A percentile compares a stretch with the other conserved stretches of the same genome.
These are phyloP conservation scores for Scaptomyza graminum DNA, from an alignment of 1,140 invertebrate genomes.

Conservation along the genomic window DNA sequence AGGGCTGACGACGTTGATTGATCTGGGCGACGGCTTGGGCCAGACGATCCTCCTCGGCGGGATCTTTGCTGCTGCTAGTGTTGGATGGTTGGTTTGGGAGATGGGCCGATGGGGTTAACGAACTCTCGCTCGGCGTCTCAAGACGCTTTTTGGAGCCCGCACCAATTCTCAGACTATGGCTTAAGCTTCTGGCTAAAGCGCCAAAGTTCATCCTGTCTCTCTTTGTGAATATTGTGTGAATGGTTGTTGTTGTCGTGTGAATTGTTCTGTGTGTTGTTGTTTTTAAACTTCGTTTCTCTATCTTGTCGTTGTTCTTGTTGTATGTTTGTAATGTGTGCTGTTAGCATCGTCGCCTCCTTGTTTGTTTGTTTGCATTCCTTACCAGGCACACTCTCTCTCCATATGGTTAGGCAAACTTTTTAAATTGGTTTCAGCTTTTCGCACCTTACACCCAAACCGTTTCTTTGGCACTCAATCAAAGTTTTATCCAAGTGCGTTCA, in stretches of 20 bases:
- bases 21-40: slow-evolving; percentile 12
- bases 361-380: slow-evolving; percentile 17
- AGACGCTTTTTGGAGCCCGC: slow-evolving; percentile 18
- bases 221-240: slow-evolving; percentile 20
- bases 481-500: slow-evolving; percentile 42
- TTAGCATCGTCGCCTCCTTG: slow-evolving; percentile 36
- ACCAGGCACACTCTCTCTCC: slow-evolving; percentile 59
- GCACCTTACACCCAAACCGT: slow-evolving; percentile 61
- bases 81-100: neutral
- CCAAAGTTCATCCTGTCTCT: slow-evolving; percentile 63
- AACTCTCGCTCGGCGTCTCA: neutral
- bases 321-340: slow-evolving; percentile 35
- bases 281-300: slow-evolving; percentile 14
- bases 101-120: neutral
- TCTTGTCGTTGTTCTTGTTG: slow-evolving; percentile 28
- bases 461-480: slow-evolving; percentile 73
- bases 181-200: slow-evolving; percentile 57
- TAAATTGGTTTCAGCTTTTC: slow-evolving; percentile 80
- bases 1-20: slow-evolving; percentile 24
- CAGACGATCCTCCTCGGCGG: slow-evolving; percentile 14
- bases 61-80: neutral
- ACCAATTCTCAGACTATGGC: slow-evolving; percentile 46
- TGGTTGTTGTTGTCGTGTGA: slow-evolving; percentile 10
- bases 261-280: slow-evolving; percentile 18
- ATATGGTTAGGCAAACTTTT: slow-evolving; percentile 76